Conservation (phyloP, 1,140 invertebrate species). For the Tetragonula clypearis region DNA sequence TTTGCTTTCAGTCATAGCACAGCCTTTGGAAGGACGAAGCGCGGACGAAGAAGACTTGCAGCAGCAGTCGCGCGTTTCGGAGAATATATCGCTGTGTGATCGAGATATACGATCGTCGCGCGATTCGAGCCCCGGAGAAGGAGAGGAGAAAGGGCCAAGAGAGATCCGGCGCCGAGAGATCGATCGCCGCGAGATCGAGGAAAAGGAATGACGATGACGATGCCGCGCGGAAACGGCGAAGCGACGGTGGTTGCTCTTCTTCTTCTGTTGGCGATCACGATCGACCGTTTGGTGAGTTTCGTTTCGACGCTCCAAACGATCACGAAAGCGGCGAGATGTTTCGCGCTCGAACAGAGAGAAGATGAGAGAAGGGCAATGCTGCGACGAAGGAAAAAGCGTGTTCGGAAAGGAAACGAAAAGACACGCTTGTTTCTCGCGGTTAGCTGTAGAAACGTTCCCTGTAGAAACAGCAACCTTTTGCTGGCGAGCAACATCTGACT, state of each 20-base stretch:
- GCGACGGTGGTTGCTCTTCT: constrained; percentile 29
- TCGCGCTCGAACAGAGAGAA: too few species aligned
- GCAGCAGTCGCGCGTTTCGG: not conserved
- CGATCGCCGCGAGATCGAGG: too few species aligned
- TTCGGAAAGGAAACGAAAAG: too few species aligned
- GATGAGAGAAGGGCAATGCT: too few species aligned
- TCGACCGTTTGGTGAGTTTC: constrained; percentile 54
- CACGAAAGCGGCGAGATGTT: too few species aligned
- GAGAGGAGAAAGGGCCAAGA: not conserved
- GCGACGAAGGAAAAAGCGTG: too few species aligned
- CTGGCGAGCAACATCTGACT: not conserved
- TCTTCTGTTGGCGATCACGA: constrained; percentile 31
- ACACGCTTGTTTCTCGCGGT: too few species aligned
- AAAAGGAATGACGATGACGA: not conserved
- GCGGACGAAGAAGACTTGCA: constrained; percentile 17
- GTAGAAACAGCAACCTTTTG: not conserved
- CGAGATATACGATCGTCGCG: not conserved
- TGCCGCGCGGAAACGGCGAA: constrained; percentile 41
- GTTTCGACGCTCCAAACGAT: not conserved
- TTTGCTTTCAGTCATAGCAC: constrained; percentile 70
- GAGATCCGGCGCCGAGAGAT: too few species aligned
- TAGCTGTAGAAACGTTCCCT: not conserved
- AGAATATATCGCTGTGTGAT: too few species aligned
- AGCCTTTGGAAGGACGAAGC: constrained; percentile 60
- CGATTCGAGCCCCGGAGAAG: not conserved